A percentile compares a stretch with the other conserved stretches of the same genome.
Evolutionary conservation across 2,888 invertebrate species (phyloP).

Genomic region (Dascillus cervinus): DNA sequence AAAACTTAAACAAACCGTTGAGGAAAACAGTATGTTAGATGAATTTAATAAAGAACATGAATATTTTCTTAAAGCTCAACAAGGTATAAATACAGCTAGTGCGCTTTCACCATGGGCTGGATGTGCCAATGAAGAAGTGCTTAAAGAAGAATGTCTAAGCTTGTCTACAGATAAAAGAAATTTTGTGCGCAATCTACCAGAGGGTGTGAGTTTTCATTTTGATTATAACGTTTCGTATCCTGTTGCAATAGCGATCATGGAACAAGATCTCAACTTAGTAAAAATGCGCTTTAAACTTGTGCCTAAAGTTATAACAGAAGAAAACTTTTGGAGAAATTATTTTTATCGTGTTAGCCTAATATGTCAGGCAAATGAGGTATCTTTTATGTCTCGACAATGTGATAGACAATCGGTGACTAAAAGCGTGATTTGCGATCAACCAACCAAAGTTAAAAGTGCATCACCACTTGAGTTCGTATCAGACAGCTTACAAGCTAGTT

Average conservation of each 20-base stretch:
- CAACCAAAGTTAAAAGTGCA: constrained; percentile 23
- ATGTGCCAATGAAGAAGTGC: constrained; percentile 85
- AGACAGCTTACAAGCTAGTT: constrained; percentile 61
- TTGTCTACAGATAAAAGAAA: constrained; percentile 93
- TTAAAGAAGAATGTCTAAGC: constrained; percentile 93
- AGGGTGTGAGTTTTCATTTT: constrained; percentile 92
- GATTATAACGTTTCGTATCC: constrained; percentile 90
- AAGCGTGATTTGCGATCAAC: constrained; percentile 34
- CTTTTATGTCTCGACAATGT: constrained; percentile 40
- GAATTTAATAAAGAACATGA: constrained; percentile 97
- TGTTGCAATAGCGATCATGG: constrained; percentile 88
- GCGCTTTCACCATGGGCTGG: constrained; percentile 92
- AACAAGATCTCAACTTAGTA: constrained; percentile 91
- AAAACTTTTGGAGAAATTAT: constrained; percentile 99
- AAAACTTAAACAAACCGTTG: constrained; percentile 93
- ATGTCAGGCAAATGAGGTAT: constrained; percentile 86
- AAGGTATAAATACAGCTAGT: constrained; percentile 55
- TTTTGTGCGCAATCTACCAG: constrained; percentile 93
- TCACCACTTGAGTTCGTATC: constrained; percentile 66
- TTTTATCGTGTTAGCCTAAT: constrained; percentile 98
- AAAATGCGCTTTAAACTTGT: constrained; percentile 99
- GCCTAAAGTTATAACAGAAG: constrained; percentile 96
- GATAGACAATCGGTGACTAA: constrained; percentile 35
- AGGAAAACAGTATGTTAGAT: constrained; percentile 92
- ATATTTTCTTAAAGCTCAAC: constrained; percentile 86